These are phyloP conservation scores for Condylostylus longicornis DNA, from an alignment of 1,140 invertebrate genomes.

Conservation along the genomic window DNA sequence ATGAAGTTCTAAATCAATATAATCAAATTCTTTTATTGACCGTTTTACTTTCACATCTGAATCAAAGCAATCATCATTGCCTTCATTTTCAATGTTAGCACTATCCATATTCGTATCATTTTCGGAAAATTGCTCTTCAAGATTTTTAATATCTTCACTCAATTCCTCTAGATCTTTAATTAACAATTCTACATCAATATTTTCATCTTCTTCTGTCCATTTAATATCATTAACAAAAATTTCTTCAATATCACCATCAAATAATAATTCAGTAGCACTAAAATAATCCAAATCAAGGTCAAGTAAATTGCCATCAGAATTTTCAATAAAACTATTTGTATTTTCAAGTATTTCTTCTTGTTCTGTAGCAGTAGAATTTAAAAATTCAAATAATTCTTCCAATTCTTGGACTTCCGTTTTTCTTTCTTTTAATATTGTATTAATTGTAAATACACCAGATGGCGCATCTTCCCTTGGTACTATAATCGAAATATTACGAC, in stretches of 20 bases:
- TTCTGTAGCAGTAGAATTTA: conserved; percentile 18
- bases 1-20: too few relatives aligned
- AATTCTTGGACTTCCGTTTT: conserved; percentile 25
- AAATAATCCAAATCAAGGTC: conserved; percentile 7
- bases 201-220: conserved; percentile 16
- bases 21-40: too few relatives aligned
- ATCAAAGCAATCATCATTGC: not conserved
- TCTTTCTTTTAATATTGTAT: conserved; percentile 16
- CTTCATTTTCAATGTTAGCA: not conserved
- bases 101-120: too few relatives aligned
- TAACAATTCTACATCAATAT: conserved; percentile 11
- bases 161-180: conserved; percentile 15
- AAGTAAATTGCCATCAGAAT: not conserved
- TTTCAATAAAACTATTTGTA: conserved; percentile 4
- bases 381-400: conserved; percentile 25
- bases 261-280: conserved; percentile 10
- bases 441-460: conserved; percentile 20
- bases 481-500: conserved; percentile 24
- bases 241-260: conserved; percentile 14
- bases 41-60: too few relatives aligned
- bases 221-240: conserved; percentile 15
- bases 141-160: conserved; percentile 4
- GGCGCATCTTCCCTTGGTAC: conserved; percentile 21
- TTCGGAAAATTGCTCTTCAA: not conserved
- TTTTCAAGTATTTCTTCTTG: conserved; percentile 16